Evolutionary conservation across 2,113 vertebrate species (phyloP), one percentile per base, ranked within the genome.

Genomic region (Alces alces): DNA sequence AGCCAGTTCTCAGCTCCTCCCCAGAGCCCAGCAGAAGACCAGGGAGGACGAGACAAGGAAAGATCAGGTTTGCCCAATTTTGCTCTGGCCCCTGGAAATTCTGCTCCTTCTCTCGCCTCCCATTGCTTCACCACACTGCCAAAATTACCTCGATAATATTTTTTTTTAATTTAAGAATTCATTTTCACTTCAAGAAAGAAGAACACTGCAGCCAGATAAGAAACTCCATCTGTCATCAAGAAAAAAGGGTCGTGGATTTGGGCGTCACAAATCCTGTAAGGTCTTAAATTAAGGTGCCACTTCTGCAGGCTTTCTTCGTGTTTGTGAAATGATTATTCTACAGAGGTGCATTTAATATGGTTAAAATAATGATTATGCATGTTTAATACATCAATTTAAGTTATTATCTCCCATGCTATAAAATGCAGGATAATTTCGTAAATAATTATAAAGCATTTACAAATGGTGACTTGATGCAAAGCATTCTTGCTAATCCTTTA

Each of bases 391-490:
- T 98, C 98, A 97, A 0, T 98, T 98, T 98, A 97, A 98, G 97
- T 98, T 97, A 97, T 98, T 98, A 97, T 98, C 95, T 16, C 76
- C 89, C 92, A 86, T 98, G 94, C 98, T 98, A 96, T 98, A 97
- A 98, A 98, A 99, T 88, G 95, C 93, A 78, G 96, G 96, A 94
- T 99, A 98, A 99, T 99, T 98, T 98, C 98, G 98, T 98, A 98
- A 98, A 99, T 98, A 99, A 98, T 98, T 98, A 98, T 93, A 97
- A 98, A 98, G 97, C 96, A 88, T 89, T 97, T 97, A 93, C 86
- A 95, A 96, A 88, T 97, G 97, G 61, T 0, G 4, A 92, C 98
- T 96, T 87, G 58, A 97, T 73, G 96, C 93, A 95, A 80, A 92
- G 86, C 57, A 27, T 97, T 95, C 96, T 97, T 95, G 92, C 96